Evolutionary conservation across 1,140 invertebrate genomes (phyloP).

Genomic region (Euwallacea fornicatus): DNA sequence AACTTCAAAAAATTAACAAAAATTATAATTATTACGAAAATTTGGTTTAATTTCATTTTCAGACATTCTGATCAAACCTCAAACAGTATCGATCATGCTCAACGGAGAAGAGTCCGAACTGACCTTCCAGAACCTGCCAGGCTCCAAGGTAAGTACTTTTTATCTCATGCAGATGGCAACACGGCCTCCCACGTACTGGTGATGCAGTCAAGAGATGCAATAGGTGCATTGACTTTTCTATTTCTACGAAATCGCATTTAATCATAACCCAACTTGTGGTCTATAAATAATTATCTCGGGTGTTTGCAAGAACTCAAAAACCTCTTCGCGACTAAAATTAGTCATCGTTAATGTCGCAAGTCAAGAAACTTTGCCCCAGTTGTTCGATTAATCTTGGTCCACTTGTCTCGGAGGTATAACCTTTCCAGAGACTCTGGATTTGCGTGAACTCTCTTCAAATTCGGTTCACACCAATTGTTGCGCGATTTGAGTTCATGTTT

Average conservation of each 20-base stretch:
- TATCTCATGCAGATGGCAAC: no score
- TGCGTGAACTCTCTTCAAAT: no score
- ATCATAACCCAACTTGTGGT: neutral
- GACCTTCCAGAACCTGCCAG: conserved; percentile 70
- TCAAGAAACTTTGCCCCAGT: no score
- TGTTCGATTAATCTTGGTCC: no score
- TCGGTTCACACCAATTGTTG: no score
- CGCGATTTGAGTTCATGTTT: no score
- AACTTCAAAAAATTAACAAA: neutral
- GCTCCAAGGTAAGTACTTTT: conserved; percentile 58
- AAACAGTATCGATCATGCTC: conserved; percentile 84
- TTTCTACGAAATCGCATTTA: conserved; percentile 2
- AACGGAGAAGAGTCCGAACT: conserved; percentile 89
- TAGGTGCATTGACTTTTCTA: conserved; percentile 17
- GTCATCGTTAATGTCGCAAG: neutral
- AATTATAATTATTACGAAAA: neutral
- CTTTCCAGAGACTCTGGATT: no score
- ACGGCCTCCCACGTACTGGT: no score
- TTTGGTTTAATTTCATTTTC: conserved; percentile 15
- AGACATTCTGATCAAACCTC: conserved; percentile 68
- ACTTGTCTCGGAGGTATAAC: no score
- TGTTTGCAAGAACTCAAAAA: neutral
- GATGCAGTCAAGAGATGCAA: no score
- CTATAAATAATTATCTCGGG: conserved; percentile 6
- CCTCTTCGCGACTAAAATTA: conserved; percentile 8